Base-by-base conservation (phyloP, 2,797 vertebrate genomes). In the Sebastes steindachneri region DNA sequence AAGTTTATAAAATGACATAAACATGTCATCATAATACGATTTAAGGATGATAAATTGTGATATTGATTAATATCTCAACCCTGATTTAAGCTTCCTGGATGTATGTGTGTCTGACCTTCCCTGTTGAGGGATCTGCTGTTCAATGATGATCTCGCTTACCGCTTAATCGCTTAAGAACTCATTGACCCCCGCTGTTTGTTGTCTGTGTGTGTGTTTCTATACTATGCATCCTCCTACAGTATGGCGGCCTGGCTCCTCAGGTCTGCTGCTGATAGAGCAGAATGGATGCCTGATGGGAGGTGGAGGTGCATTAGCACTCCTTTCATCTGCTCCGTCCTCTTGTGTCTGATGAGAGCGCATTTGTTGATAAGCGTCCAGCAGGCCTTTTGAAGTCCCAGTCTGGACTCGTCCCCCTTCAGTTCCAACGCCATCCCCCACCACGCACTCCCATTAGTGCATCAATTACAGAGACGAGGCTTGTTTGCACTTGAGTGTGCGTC, bases 321-420 rank as follows among this genome's bases (percentile, higher is more conserved):
- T 94, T 94, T 95, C 90, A 95, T 95, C 89, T 89, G 71, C 25
- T 71, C 75, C 51, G 28, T 89, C 74, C 75, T 81, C 87, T 85
- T 88, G 72, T 87, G 77, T 87, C 76, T 86, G 77, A 89, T 72
- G 79, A 82, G 87, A 86, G 83, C 41, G 21, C 70, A 72, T 76
- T 88, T 77, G 80, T 85, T 93, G 90, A 90, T 92, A 91, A 94
- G 87, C 76, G 75, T 88, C 86, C 85, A 84, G 82, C 67, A 63
- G 63, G 70, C 73, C 86, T 89, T 91, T 95, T 95, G 88, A 95
- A 92, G 91, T 85, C 85, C 84, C 58, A 65, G 83, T 82, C 79
- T 89, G 85, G 77, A 87, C 69, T 79, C 6, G 53, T 79, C 75
- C 76, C 69, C 14, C 72, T 66, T 59, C 23, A 33, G 63, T 70